Evolutionary conservation across 2,113 vertebrate genomes (phyloP), one percentile per base, ranked within the genome.

Genomic region (Gasterosteus aculeatus): DNA sequence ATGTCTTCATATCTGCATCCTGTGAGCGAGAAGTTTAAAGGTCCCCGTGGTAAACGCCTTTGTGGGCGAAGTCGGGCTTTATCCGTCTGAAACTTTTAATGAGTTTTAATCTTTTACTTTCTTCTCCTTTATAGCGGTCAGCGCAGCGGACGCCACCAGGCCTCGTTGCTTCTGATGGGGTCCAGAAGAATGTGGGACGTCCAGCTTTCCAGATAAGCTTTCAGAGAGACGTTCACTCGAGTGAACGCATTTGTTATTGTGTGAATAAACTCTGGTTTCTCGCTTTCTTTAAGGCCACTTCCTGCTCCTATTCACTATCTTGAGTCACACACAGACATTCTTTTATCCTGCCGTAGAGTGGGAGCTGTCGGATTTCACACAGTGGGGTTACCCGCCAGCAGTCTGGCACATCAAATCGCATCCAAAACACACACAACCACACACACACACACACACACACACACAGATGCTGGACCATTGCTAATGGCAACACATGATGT

Each of bases 321-420:
- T 72, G 72, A 75, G 42, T 72, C 74, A 75, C 80, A 85, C 71
- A 78, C 7, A 66, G 63, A 63, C 22, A 2, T 22, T 59, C 76
- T 74, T 87, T 88, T 66, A 87, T 90, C 75, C 65, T 22, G 38
- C 78, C 62, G 67, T 72, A 69, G 51, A 82, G 75, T 79, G 68
- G 83, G 87, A 89, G 83, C 78, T 87, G 85, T 89, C 87, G 85
- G 78, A 86, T 85, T 76, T 88, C 84, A 83, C 84, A 78, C 84
- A 83, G 74, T 78, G 85, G 84, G 88, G 82, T 84, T 80, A 82
- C 74, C 33, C 73, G 77, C 68, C 76, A 77, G 76, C 64, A 60
- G 85, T 76, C 73, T 65, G 63, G 84, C 84, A 68, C 64, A 70
- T 84, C 76, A 61, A 49, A 82, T 85, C 69, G 7, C 75, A 75